Base-by-base conservation (phyloP, 2,888 invertebrate species). In the Philopedon plagiatum region DNA sequence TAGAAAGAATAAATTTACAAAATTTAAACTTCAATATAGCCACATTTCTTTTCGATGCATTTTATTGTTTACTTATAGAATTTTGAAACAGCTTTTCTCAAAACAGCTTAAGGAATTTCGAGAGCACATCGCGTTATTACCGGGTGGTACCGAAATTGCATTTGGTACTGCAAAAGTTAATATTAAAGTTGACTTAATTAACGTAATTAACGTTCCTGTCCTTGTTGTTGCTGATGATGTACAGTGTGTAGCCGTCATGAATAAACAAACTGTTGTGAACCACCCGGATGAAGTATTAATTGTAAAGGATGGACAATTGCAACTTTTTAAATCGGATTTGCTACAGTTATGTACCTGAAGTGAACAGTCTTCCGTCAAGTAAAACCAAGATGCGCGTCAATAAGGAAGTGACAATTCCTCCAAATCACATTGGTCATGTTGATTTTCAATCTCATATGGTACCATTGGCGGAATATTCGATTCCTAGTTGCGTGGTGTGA, bases 91-190 rank as follows among this genome's bases (percentile, higher is more conserved):
- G n/a, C n/a, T n/a, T n/a, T n/a, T n/a, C n/a, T n/a, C n/a, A n/a
- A n/a, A n/a, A n/a, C n/a, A n/a, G n/a, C n/a, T n/a, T n/a, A n/a
- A n/a, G n/a, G n/a, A n/a, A n/a, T n/a, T n/a, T n/a, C n/a, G n/a
- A n/a, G n/a, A n/a, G n/a, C n/a, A n/a, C n/a, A n/a, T n/a, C n/a
- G n/a, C n/a, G n/a, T n/a, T n/a, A n/a, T n/a, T n/a, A n/a, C n/a
- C n/a, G n/a, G 67, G 4, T 58, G 46, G 49, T 69, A 69, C 5
- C 64, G 63, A 13, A 5, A 5, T n/a, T 41, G 41, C 41, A 5
- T 4, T 41, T 5, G 41, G 41, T 5, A 41, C n/a, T 15, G n/a
- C 13, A 5, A 41, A 15, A 5, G 18, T 41, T 5, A 9, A n/a
- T 41, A n/a, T 41, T 41, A 11, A 41, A 15, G 41, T 41, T 41